These are phyloP conservation scores for Cataglyphis rosenhaueri DNA, from an alignment of 2,888 invertebrate genomes.

Conservation along the genomic window DNA sequence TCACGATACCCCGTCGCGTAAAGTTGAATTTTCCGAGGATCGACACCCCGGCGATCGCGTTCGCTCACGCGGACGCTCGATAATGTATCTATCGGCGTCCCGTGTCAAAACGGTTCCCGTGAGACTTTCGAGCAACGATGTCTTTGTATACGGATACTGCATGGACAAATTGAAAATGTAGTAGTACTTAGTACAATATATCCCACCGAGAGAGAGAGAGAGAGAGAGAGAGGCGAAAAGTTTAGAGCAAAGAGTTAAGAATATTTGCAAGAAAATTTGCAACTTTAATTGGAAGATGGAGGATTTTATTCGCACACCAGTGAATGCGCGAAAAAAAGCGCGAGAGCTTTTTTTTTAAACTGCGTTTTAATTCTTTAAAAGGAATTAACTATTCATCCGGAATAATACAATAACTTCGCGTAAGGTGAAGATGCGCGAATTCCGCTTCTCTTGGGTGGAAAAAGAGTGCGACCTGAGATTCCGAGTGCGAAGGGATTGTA, in stretches of 20 bases:
- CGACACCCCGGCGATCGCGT: conserved; percentile 44
- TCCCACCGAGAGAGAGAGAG: neutral
- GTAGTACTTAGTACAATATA: conserved; percentile 19
- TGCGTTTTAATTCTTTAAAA: conserved; percentile 68
- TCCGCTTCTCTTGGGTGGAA: neutral
- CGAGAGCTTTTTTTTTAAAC: conserved; percentile 58
- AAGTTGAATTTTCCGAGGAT: conserved; percentile 49
- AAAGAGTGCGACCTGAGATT: neutral
- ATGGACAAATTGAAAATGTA: conserved; percentile 30
- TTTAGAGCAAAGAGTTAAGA: conserved; percentile 34
- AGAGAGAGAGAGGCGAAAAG: conserved; percentile 26
- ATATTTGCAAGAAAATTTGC: conserved; percentile 61
- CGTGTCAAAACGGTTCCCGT: conserved; percentile 30
- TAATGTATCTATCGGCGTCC: conserved; percentile 28
- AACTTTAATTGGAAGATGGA: conserved; percentile 71
- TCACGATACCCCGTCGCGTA: conserved; percentile 15
- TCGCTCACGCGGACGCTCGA: conserved; percentile 27
- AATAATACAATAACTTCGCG: conserved; percentile 53
- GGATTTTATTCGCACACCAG: conserved; percentile 60
- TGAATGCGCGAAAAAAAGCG: conserved; percentile 38
- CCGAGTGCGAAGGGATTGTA: conserved; percentile 18
- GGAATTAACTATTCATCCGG: conserved; percentile 63
- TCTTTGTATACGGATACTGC: conserved; percentile 27
- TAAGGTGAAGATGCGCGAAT: conserved; percentile 18
- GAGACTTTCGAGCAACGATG: neutral